Evolutionary conservation across 1,140 invertebrate species (phyloP).

Genomic region (Luehdorfia chinensis): DNA sequence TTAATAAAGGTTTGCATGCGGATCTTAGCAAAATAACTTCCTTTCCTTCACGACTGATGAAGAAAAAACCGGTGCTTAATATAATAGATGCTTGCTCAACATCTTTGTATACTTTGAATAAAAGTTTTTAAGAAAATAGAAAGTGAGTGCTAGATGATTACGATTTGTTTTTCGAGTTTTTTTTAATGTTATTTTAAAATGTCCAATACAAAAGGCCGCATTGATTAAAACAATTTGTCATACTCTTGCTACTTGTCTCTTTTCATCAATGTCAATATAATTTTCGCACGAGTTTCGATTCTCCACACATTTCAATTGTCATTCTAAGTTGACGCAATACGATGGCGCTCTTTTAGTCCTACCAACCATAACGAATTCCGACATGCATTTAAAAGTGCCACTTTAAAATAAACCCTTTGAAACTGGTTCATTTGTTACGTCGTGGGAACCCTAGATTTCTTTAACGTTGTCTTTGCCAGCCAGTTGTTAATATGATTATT

Average conservation of each 20-base stretch:
- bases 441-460: conserved; percentile 45
- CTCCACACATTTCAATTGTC: conserved; percentile 61
- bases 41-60: too few species aligned
- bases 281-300: conserved; percentile 63
- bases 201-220: background rate
- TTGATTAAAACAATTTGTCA: conserved; percentile 35
- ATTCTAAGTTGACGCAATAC: conserved; percentile 59
- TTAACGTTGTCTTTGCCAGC: too few species aligned
- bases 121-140: too few species aligned
- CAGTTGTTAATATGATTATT: too few species aligned
- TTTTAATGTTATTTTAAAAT: background rate
- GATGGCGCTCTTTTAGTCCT: conserved; percentile 32
- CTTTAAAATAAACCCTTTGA: conserved; percentile 65
- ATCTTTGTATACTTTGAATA: too few species aligned
- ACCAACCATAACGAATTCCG: conserved; percentile 59
- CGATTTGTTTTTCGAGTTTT: too few species aligned
- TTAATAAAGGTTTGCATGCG: too few species aligned
- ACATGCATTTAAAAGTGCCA: conserved; percentile 61
- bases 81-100: too few species aligned
- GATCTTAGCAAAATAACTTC: too few species aligned
- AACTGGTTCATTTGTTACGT: conserved; percentile 21
- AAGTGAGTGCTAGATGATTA: too few species aligned
- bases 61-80: too few species aligned
- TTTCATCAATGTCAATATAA: conserved; percentile 44
- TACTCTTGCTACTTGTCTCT: conserved; percentile 27